These are phyloP conservation scores for Empidonax traillii DNA, from an alignment of 2,113 vertebrate species.

Conservation along the genomic window DNA sequence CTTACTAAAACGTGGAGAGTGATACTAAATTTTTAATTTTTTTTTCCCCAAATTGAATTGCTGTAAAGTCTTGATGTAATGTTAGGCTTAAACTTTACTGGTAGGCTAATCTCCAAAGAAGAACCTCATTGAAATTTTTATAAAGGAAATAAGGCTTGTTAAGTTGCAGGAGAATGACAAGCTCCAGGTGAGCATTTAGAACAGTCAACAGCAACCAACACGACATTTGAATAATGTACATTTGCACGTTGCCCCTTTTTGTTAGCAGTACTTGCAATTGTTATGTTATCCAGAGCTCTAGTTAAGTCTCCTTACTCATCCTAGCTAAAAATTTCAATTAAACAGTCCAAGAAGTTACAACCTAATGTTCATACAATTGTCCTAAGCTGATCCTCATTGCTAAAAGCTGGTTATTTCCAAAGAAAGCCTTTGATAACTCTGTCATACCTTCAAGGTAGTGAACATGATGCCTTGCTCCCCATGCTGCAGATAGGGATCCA, in stretches of 20 bases:
- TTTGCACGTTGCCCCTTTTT: not conserved
- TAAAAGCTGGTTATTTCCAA: not conserved
- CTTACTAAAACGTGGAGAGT: not conserved
- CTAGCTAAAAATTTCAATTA: not conserved
- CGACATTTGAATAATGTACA: not conserved
- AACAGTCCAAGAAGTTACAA: not conserved
- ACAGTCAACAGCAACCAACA: not conserved
- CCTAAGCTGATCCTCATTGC: not conserved
- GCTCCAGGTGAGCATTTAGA: not conserved
- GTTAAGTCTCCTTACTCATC: not conserved
- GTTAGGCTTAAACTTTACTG: not conserved
- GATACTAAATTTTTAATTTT: not conserved
- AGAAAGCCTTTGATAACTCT: not conserved
- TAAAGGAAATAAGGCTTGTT: not conserved
- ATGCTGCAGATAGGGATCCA: conserved; percentile 96
- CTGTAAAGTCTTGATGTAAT: not conserved
- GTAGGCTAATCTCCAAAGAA: not conserved
- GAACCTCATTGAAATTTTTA: not conserved
- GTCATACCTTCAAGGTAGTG: conserved; percentile 91
- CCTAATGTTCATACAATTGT: not conserved
- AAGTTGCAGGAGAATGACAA: not conserved
- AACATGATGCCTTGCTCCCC: conserved; percentile 99
- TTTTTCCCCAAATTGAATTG: not conserved
- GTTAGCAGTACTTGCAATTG: not conserved
- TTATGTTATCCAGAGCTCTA: not conserved